Evolutionary conservation across 2,113 vertebrate species (phyloP).

Genomic region (Triplophysa rosa): DNA sequence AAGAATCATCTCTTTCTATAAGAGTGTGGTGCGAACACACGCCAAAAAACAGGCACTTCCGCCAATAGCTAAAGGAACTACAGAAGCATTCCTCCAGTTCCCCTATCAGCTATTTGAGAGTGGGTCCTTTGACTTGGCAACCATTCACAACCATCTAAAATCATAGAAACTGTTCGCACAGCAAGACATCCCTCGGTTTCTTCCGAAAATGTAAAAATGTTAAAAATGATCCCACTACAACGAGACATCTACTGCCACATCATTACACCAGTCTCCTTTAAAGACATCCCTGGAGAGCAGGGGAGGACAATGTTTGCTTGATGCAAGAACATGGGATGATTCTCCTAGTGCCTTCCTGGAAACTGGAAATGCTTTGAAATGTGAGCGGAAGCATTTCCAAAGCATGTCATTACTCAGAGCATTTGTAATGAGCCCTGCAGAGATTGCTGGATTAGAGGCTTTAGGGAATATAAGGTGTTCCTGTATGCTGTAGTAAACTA

Average conservation of each 20-base stretch:
- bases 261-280: background rate
- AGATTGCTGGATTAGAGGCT: constrained; percentile 27
- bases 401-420: constrained; percentile 38
- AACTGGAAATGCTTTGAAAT: constrained; percentile 34
- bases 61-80: no score
- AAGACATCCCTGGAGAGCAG: constrained; percentile 14
- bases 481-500: constrained; percentile 16
- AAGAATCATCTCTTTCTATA: no score
- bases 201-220: background rate
- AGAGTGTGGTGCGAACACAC: no score
- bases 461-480: constrained; percentile 28
- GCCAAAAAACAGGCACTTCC: no score
- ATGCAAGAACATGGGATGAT: constrained; percentile 42
- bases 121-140: background rate
- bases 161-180: background rate
- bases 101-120: background rate
- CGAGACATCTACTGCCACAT: background rate
- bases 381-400: constrained; percentile 22
- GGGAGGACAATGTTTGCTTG: constrained; percentile 8
- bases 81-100: no score
- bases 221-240: background rate
- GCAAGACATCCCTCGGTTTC: background rate
- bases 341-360: constrained; percentile 35
- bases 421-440: constrained; percentile 36
- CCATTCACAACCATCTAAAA: background rate